Evolutionary conservation across 2,888 invertebrate genomes (phyloP).

Genomic region (Erpobdella octoculata): DNA sequence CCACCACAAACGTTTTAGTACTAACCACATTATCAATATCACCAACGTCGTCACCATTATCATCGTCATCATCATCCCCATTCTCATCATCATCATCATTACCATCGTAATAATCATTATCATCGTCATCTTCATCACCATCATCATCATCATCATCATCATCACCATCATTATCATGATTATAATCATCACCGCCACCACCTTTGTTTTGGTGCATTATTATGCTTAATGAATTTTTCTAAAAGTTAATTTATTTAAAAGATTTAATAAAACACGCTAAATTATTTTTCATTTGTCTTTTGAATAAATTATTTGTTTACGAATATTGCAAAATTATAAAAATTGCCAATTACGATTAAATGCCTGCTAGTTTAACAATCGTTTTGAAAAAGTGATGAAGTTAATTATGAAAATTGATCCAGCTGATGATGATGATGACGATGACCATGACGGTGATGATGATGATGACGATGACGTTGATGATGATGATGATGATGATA

Average conservation of each 20-base stretch:
- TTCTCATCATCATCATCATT: not conserved
- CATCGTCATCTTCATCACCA: slow-evolving; percentile 20
- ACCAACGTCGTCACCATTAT: not conserved
- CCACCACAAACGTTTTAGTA: too few species aligned
- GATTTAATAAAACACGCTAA: too few species aligned
- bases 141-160: slow-evolving; percentile 24
- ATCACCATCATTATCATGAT: slow-evolving; percentile 3
- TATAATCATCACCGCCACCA: not conserved
- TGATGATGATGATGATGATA: slow-evolving; percentile 24
- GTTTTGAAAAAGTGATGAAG: too few species aligned
- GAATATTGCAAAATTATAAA: too few species aligned
- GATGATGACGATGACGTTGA: slow-evolving; percentile 16
- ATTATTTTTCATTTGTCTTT: too few species aligned
- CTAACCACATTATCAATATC: too few species aligned
- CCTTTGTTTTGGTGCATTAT: too few species aligned
- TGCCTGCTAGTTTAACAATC: too few species aligned
- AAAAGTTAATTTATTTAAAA: too few species aligned
- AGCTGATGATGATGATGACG: not conserved
- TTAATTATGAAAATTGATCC: not conserved
- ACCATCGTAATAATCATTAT: slow-evolving; percentile 6
- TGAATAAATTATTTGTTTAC: too few species aligned
- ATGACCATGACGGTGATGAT: not conserved
- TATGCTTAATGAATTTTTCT: too few species aligned
- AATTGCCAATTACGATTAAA: too few species aligned
- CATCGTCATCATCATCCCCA: not conserved